Conservation (phyloP, 2,797 vertebrate genomes). For the Darevskia nairensis region DNA sequence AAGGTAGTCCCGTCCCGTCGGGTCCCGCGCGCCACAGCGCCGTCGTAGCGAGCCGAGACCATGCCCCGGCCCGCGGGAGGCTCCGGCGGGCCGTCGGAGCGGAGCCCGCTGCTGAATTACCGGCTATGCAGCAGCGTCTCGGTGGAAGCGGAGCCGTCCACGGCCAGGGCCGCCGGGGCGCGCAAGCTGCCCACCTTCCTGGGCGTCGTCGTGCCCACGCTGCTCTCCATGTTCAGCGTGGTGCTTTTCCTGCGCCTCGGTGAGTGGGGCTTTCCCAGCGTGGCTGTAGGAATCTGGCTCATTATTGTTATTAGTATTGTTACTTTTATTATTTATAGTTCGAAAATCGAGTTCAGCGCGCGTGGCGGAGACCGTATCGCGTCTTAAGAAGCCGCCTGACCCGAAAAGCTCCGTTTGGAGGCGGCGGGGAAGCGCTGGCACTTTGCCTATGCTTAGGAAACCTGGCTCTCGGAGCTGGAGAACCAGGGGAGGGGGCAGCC, state of each 20-base stretch:
- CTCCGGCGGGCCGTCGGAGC: slow-evolving; percentile 69
- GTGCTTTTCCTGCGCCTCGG: slow-evolving; percentile 90
- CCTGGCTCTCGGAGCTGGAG: not conserved
- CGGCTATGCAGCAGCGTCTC: slow-evolving; percentile 77
- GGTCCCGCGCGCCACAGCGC: not conserved
- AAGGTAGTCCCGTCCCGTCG: not conserved
- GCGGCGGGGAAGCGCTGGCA: not conserved
- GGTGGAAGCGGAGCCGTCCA: slow-evolving; percentile 56
- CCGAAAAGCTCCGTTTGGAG: accelerated
- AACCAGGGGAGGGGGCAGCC: not conserved
- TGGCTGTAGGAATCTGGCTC: not conserved
- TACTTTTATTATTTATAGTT: too few species aligned
- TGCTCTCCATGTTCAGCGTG: slow-evolving; percentile 95
- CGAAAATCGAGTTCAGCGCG: too few species aligned
- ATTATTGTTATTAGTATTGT: too few species aligned
- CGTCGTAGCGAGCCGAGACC: not conserved
- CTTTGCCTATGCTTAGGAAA: not conserved
- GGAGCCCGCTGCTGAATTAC: slow-evolving; percentile 88
- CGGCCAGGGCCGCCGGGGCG: slow-evolving; percentile 50
- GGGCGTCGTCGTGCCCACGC: slow-evolving; percentile 90
- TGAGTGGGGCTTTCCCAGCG: slow-evolving; percentile 72
- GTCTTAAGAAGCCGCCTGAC: too few species aligned
- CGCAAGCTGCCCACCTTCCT: slow-evolving; percentile 89
- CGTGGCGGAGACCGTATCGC: too few species aligned
- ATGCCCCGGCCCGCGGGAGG: not conserved